Evolutionary conservation across 1,140 invertebrate genomes (phyloP), one percentile per base, ranked within the genome.

Genomic region (Drosophila prosaltans): DNA sequence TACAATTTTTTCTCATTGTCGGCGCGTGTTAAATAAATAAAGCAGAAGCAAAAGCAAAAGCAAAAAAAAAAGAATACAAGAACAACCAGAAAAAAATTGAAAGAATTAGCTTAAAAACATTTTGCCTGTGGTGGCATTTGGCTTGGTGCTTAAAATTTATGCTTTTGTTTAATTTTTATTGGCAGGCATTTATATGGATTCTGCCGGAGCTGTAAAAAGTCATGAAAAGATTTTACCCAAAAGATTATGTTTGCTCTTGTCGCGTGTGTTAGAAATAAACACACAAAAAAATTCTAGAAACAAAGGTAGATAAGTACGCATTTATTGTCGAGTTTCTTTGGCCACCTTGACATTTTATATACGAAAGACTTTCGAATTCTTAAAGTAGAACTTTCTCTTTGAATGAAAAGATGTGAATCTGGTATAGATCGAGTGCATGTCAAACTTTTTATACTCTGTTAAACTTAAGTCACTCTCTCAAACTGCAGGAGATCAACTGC

Each of bases 81-180:
- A 55, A 62, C 39, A 67, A 28, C 65, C 45, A 73, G 74, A 74
- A 65, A 75, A 69, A 67, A 36, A 4, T 21, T 45, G 11, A 48
- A 28, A 36, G 61, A 78, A 78, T 78, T 78, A 81, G 81, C 82
- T 60, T 58, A 61, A 59, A 70, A 83, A 65, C 82, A 65, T 71
- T 76, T 63, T 24, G 26, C 26, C 45, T 51, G 8, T 26, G 45
- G 45, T 51, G 21, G 21, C 45, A 51, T 8, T 51, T 51, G 45
- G 45, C 21, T 26, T 66, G 65, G 65, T 67, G 40, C 21, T 77
- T 36, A n/a, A 48, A 67, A 54, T 68, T 72, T 72, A 36, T 75
- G 43, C 69, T 77, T 64, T 65, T 77, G 64, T 77, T 80, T 80
- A 82, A 88, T 83, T 88, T 89, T 88, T 78, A 85, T 78, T 70